Base-by-base conservation (phyloP, 2,113 vertebrate genomes). In the Gnathonemus longibarbis region DNA sequence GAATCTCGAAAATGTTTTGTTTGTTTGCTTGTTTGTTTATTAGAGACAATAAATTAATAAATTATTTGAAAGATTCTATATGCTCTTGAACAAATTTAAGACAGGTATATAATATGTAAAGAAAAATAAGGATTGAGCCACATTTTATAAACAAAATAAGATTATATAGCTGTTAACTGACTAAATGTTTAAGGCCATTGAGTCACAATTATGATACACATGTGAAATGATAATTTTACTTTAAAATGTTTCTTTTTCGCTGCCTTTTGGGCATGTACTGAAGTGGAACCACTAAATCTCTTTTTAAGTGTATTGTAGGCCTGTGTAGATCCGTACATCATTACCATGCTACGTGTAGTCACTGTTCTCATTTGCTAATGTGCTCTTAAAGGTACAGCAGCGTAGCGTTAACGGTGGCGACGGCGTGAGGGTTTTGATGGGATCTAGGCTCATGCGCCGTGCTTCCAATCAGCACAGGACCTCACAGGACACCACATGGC, bases 11-110 rank as follows among this genome's bases (percentile, higher is more conserved):
- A 48, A 11, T 84, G 39, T 46, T 84, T 45, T 3, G 24, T 84
- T 84, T 84, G 45, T 84, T n/a, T 84, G 74, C 74, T 42, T 80
- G 35, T 80, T 80, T 8, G 35, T 80, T 80, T 80, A 80, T 80
- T 80, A 80, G 5, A 39, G 45, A 48, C 35, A 84, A 48, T 84
- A 42, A 48, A 46, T 42, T 84, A 48, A 84, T 48, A 84, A 84
- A 84, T 84, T 45, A 84, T 84, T 48, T 83, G 77, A 83, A 83
- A 45, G 45, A 84, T 46, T 84, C 45, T 84, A n/a, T 24, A 48
- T 48, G 13, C 21, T 84, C 24, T 84, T 84, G 19, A 11, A 45
- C 10, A 48, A 45, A 3, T 84, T 48, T 46, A 83, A 80, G 17
- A 8, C 83, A n/a, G 21, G 45, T 8, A 84, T 48, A 48, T 48